These are phyloP conservation scores for Daphoenositta chrysoptera DNA, from an alignment of 2,113 vertebrate genomes.

Conservation along the genomic window DNA sequence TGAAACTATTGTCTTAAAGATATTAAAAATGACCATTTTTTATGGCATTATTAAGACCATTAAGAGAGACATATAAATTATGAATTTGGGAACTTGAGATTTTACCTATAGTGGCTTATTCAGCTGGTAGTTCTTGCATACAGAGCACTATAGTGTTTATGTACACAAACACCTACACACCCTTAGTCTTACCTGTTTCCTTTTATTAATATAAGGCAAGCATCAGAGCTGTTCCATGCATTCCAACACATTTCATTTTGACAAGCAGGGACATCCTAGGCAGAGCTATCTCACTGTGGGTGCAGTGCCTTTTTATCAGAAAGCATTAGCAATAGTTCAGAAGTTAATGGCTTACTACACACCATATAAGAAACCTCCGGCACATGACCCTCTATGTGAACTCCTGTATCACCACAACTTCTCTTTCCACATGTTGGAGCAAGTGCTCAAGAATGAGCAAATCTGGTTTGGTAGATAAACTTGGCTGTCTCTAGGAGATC, in stretches of 20 bases:
- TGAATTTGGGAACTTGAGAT: not conserved
- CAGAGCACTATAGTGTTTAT: not conserved
- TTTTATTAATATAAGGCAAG: not conserved
- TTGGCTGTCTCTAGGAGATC: not conserved
- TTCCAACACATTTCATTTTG: not conserved
- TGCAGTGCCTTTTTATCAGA: not conserved
- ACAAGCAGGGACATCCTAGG: not conserved
- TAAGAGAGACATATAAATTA: not conserved
- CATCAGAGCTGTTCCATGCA: not conserved
- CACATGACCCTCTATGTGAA: not conserved
- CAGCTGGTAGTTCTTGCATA: not conserved
- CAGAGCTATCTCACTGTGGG: not conserved
- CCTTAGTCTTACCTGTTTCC: not conserved
- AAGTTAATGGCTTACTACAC: not conserved
- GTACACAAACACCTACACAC: not conserved
- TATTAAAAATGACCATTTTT: not conserved
- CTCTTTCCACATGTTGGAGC: not conserved
- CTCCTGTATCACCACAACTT: not conserved
- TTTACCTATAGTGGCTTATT: not conserved
- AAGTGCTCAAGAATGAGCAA: not conserved
- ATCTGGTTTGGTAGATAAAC: not conserved
- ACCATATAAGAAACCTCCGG: not conserved
- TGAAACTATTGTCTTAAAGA: not conserved
- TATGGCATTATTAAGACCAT: not conserved
- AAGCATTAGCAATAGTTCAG: not conserved